Evolutionary conservation across 2,113 vertebrate genomes (phyloP).

Genomic region (Craseonycteris thonglongyai): DNA sequence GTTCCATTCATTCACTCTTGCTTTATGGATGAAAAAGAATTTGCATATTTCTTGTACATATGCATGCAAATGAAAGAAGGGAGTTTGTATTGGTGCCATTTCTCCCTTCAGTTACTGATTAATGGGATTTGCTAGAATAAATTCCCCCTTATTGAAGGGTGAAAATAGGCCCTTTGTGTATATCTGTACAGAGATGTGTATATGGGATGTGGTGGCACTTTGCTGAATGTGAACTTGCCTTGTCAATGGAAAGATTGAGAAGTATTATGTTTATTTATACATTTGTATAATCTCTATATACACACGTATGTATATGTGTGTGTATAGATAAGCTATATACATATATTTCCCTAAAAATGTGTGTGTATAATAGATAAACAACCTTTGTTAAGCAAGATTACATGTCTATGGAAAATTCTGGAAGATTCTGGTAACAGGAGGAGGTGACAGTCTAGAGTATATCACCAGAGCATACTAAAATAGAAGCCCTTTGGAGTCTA

Average conservation of each 20-base stretch:
- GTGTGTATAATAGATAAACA: constrained; percentile 71
- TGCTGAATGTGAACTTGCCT: constrained; percentile 81
- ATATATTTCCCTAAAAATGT: constrained; percentile 70
- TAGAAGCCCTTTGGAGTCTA: constrained; percentile 40
- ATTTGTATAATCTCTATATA: constrained; percentile 77
- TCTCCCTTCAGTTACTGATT: constrained; percentile 74
- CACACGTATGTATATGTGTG: constrained; percentile 74
- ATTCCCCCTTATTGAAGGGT: constrained; percentile 69
- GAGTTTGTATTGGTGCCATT: constrained; percentile 77
- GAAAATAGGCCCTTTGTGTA: constrained; percentile 74
- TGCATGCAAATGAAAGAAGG: constrained; percentile 70
- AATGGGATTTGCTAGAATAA: constrained; percentile 72
- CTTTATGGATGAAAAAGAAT: constrained; percentile 45
- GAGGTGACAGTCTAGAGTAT: background rate
- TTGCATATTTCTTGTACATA: constrained; percentile 74
- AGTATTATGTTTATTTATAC: constrained; percentile 77
- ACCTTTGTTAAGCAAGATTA: constrained; percentile 73
- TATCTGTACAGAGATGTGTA: constrained; percentile 81
- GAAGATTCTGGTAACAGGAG: constrained; percentile 42
- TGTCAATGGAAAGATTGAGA: constrained; percentile 74
- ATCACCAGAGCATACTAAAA: constrained; percentile 20
- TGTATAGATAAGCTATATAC: constrained; percentile 77
- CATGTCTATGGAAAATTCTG: constrained; percentile 59
- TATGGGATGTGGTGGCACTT: constrained; percentile 80
- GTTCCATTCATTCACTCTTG: constrained; percentile 48